Conservation (phyloP, 2,888 invertebrate species). For the Napeogenes inachia region DNA sequence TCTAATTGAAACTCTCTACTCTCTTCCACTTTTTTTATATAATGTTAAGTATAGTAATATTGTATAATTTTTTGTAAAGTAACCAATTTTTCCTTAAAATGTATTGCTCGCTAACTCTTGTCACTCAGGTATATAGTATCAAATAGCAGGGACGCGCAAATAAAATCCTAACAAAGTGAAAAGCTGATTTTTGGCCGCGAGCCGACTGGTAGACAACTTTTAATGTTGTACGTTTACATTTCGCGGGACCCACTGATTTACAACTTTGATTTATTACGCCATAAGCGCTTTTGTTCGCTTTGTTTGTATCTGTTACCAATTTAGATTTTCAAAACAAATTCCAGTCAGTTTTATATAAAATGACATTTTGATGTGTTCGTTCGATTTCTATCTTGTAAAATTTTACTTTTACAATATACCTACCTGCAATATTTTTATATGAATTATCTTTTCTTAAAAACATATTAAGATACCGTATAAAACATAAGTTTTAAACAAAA, state of each 20-base stretch:
- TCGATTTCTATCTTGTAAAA: neutral
- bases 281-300: conserved; percentile 35
- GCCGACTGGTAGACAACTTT: conserved; percentile 41
- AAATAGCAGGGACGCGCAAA: conserved; percentile 46
- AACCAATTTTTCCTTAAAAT: neutral
- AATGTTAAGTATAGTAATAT: conserved; percentile 6
- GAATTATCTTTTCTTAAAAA: neutral
- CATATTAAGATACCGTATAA: too few relatives aligned
- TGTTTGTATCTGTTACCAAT: conserved; percentile 25
- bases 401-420: neutral
- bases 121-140: conserved; percentile 35
- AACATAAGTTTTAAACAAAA: too few relatives aligned
- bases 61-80: neutral
- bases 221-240: conserved; percentile 45
- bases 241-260: conserved; percentile 35
- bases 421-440: neutral
- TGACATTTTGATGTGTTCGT: neutral
- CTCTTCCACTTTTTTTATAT: neutral
- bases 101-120: conserved; percentile 18
- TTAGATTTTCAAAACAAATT: conserved; percentile 23
- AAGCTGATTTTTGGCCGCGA: conserved; percentile 41
- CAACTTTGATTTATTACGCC: conserved; percentile 44
- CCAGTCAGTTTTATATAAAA: neutral
- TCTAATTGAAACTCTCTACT: too few relatives aligned
- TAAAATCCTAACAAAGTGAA: conserved; percentile 63